These are phyloP conservation scores for Alouatta palliata DNA, from an alignment of 2,113 vertebrate species.

Conservation along the genomic window DNA sequence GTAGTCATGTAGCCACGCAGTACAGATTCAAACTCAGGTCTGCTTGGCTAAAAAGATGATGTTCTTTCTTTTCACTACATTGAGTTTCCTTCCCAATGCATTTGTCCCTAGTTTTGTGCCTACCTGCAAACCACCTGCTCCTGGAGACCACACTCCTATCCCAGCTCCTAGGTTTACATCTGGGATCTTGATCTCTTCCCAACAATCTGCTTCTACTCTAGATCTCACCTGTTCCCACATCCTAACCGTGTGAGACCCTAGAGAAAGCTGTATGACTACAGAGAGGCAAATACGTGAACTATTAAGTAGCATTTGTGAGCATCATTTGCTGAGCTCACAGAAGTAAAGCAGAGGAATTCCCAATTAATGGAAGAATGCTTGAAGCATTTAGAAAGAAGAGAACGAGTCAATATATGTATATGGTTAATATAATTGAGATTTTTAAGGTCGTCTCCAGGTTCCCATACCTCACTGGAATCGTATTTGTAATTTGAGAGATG, in stretches of 20 bases:
- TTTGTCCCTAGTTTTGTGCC: not conserved
- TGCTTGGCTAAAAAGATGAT: not conserved
- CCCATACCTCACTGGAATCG: not conserved
- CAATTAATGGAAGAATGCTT: not conserved
- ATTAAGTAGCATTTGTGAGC: not conserved
- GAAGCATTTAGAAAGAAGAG: not conserved
- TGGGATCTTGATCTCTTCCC: not conserved
- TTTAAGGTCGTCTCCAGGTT: not conserved
- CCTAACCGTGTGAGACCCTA: not conserved
- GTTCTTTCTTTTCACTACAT: not conserved
- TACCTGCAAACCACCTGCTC: not conserved
- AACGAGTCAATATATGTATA: fast-evolving
- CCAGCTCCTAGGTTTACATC: not conserved
- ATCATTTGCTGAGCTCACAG: not conserved
- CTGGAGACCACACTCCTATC: not conserved
- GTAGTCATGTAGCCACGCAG: not conserved
- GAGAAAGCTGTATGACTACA: not conserved
- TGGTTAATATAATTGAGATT: not conserved
- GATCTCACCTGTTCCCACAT: not conserved
- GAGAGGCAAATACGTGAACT: not conserved
- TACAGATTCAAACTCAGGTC: not conserved
- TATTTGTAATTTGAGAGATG: conserved; percentile 31
- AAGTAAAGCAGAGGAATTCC: not conserved
- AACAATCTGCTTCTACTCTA: not conserved
- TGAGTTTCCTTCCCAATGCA: not conserved